Base-by-base conservation (phyloP, 2,888 invertebrate genomes). In the Erebia aethiops region DNA sequence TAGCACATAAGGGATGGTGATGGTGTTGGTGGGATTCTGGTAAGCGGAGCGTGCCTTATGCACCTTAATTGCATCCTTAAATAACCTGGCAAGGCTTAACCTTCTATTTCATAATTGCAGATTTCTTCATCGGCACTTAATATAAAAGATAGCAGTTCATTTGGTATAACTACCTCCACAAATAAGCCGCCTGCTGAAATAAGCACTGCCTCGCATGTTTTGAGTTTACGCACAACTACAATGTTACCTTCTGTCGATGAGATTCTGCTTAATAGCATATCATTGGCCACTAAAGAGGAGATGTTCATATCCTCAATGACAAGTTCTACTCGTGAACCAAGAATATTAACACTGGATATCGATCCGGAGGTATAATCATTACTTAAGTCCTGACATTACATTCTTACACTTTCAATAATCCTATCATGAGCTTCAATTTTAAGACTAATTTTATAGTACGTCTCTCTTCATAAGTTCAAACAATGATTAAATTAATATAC, bases 241-340 rank as follows among this genome's bases (percentile, higher is more conserved):
- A 94, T 94, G 90, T 88, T 94, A 87, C 94, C 94, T 84, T 93
- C 94, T 85, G 86, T 95, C 89, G 93, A 94, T 84, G 94, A 94
- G 86, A 93, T 95, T 87, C 89, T 95, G 89, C 94, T 94, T 88
- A 94, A 94, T 88, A 94, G 94, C 92, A 91, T 94, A 84, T 92
- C 95, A 83, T 92, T 94, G 80, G 95, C 94, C 77, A 94, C 93
- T 88, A 94, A 94, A 90, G 94, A 95, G 88, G 92, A 94, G 80
- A 94, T 92, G 89, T 90, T 91, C 85, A 90, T 91, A 87, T 90
- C 91, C 81, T 90, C 91, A 82, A 92, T 92, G 88, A 90, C 85
- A 80, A 93, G 89, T 84, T 90, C 93, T 78, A 94, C 92, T 89
- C 85, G 83, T 82, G 90, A 92, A 91, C 92, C 93, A 84, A 92